Evolutionary conservation across 2,888 invertebrate species (phyloP).

Genomic region (Agonopterix arenella): DNA sequence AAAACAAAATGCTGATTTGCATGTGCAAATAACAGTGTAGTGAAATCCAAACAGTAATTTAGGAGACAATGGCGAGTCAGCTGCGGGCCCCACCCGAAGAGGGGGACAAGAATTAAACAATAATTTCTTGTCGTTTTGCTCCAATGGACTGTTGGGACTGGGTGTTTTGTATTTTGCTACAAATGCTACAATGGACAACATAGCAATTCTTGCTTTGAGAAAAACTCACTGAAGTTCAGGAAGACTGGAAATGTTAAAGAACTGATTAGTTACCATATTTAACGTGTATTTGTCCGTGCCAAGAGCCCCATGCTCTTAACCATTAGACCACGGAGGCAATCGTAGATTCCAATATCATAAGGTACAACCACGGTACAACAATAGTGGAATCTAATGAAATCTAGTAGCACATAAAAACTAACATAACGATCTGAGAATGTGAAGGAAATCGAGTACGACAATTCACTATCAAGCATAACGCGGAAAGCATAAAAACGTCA

Average conservation of each 20-base stretch:
- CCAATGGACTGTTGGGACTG: slow-evolving; percentile 25
- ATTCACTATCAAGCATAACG: slow-evolving; percentile 54
- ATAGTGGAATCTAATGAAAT: too few relatives aligned
- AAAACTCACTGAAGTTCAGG: too few relatives aligned
- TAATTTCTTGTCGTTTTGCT: slow-evolving; percentile 54
- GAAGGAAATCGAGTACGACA: slow-evolving; percentile 37
- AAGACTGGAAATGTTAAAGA: too few relatives aligned
- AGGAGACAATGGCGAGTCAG: slow-evolving; percentile 61
- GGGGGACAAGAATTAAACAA: slow-evolving; percentile 55
- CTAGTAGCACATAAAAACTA: too few relatives aligned
- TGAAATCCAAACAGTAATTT: slow-evolving; percentile 72
- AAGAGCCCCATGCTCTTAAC: too few relatives aligned
- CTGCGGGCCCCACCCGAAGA: slow-evolving; percentile 36
- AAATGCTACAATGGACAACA: too few relatives aligned
- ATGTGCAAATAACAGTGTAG: slow-evolving; percentile 72
- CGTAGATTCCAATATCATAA: too few relatives aligned
- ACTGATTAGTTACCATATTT: too few relatives aligned
- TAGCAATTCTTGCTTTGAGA: too few relatives aligned
- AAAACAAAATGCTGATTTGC: slow-evolving; percentile 74
- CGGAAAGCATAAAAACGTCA: slow-evolving; percentile 73
- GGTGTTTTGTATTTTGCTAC: background rate
- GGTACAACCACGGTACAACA: too few relatives aligned
- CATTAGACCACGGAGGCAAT: too few relatives aligned
- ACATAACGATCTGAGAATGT: slow-evolving; percentile 22
- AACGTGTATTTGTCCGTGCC: too few relatives aligned